Percentiles rank a stretch among this genome's conserved stretches.
Conservation (phyloP, 2,888 invertebrate genomes). For the Tigriopus californicus region DNA sequence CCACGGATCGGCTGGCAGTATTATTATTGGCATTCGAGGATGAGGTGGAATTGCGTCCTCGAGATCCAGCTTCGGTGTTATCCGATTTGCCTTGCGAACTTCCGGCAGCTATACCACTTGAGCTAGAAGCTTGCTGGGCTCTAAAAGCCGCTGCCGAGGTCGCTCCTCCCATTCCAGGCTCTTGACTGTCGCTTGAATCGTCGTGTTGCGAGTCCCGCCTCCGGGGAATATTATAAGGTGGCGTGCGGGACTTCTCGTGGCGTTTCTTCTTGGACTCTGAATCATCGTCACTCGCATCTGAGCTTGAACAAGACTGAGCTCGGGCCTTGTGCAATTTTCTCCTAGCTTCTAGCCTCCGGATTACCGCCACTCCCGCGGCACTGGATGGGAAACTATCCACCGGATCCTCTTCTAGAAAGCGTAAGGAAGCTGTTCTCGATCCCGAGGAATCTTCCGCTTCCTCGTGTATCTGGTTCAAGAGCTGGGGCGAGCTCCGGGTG, state of each 20-base stretch:
- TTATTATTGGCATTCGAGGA: neutral
- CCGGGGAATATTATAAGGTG: conserved; percentile 23
- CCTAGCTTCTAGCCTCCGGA: conserved; percentile 28
- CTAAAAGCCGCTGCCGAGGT: conserved; percentile 29
- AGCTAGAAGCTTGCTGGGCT: neutral
- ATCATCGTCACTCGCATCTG: conserved; percentile 65
- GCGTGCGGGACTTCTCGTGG: neutral
- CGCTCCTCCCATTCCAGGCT: conserved; percentile 23
- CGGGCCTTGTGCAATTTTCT: conserved; percentile 47
- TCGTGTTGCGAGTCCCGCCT: conserved; percentile 56
- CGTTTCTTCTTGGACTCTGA: neutral
- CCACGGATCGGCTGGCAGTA: neutral
- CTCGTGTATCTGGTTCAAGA: conserved; percentile 48
- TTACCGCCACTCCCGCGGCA: conserved; percentile 20
- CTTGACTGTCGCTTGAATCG: conserved; percentile 66
- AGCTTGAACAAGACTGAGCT: conserved; percentile 79
- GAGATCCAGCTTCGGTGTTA: neutral
- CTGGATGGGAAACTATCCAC: conserved; percentile 22
- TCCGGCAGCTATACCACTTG: neutral
- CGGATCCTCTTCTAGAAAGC: conserved; percentile 22
- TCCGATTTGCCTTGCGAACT: neutral
- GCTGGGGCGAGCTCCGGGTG: conserved; percentile 33
- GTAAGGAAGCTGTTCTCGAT: no score
- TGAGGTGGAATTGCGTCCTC: neutral
- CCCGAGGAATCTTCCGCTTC: conserved; percentile 33